phyloP scores from a whole-genome alignment of 1,140 invertebrate genomes.

The Diprion similis region DNA sequence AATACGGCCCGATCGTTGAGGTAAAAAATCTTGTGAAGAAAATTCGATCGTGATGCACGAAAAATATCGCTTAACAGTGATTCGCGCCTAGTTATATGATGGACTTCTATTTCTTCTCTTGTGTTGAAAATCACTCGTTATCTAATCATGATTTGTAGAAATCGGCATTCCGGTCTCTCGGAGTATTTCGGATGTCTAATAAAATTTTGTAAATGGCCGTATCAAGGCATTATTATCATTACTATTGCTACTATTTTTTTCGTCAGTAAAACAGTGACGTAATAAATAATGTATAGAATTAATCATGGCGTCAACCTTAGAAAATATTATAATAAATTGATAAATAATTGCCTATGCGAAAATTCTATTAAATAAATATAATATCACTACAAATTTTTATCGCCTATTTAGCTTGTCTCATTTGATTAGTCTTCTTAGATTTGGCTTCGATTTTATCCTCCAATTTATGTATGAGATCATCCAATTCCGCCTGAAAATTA shows the following conservation, averaged over 20 bases:
- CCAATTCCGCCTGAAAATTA: constrained; percentile 64
- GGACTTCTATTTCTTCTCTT: background rate
- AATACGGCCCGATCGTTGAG: background rate
- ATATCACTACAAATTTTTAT: constrained; percentile 19
- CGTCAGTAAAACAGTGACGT: background rate
- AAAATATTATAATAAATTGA: constrained; percentile 1
- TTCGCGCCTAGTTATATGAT: no score
- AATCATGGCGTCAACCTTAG: background rate
- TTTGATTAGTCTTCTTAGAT: constrained; percentile 63
- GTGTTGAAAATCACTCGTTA: background rate
- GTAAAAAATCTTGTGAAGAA: background rate
- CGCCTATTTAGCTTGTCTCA: constrained; percentile 52
- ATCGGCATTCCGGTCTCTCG: background rate
- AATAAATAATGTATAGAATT: background rate
- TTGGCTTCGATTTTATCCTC: constrained; percentile 66
- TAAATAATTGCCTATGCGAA: constrained; percentile 33
- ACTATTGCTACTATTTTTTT: background rate
- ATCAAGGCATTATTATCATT: background rate
- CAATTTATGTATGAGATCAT: constrained; percentile 69
- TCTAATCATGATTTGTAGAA: background rate
- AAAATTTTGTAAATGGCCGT: background rate
- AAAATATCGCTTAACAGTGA: no score
- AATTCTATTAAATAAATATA: constrained; percentile 37
- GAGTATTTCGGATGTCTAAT: background rate
- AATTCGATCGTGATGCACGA: no score